These are phyloP conservation scores for Oreochromis spilurus DNA, from an alignment of 2,113 vertebrate species.

Conservation along the genomic window DNA sequence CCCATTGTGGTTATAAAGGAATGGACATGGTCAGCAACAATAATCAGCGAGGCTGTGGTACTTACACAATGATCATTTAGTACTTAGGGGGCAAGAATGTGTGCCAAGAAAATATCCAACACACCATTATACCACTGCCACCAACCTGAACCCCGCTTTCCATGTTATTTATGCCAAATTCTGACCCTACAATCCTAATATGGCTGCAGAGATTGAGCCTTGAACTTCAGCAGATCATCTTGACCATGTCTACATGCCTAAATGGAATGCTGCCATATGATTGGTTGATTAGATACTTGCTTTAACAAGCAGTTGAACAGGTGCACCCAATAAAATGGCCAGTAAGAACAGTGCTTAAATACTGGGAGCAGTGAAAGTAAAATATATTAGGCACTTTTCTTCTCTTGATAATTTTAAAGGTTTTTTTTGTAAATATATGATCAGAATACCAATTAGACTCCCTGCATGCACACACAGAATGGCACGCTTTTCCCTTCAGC, in stretches of 20 bases:
- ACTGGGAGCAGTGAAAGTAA: not conserved
- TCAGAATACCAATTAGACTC: constrained; percentile 18
- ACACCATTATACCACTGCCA: not conserved
- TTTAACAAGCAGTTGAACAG: not conserved
- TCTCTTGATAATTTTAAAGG: fast-evolving
- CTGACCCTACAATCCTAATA: not conserved
- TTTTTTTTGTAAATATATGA: not conserved
- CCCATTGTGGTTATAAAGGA: not conserved
- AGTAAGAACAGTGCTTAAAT: not conserved
- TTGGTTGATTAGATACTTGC: not conserved
- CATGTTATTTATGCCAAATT: not conserved
- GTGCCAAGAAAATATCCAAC: not conserved
- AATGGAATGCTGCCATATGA: not conserved
- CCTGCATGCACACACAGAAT: not conserved
- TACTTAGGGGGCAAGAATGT: not conserved
- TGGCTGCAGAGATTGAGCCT: not conserved
- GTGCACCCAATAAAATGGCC: not conserved
- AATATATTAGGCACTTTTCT: not conserved
- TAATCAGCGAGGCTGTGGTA: not conserved
- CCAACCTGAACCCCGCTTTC: not conserved
- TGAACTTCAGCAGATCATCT: not conserved
- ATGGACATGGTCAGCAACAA: not conserved
- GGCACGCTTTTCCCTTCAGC: constrained; percentile 11
- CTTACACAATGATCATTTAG: not conserved
- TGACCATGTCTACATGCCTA: not conserved